Conservation (phyloP, 2,888 invertebrate genomes). For the Dryadula phaetusa region DNA sequence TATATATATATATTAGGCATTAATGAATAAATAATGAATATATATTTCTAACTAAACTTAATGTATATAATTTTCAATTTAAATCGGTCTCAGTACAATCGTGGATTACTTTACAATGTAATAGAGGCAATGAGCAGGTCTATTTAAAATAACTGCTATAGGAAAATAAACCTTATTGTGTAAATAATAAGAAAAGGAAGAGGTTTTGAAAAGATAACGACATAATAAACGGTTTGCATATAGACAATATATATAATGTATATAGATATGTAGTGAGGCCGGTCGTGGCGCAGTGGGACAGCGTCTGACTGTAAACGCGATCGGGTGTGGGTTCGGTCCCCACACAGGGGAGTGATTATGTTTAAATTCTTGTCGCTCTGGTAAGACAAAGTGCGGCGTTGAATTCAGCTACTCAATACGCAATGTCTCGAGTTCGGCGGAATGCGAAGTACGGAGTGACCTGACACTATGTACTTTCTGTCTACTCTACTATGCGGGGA, state of each 20-base stretch:
- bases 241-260: neutral
- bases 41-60: neutral
- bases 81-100: conserved; percentile 34
- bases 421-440: no score
- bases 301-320: no score
- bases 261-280: no score
- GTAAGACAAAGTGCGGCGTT: no score
- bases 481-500: no score
- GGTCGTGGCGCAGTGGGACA: no score
- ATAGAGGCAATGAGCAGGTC: conserved; percentile 21
- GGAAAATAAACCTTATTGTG: neutral
- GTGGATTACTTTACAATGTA: conserved; percentile 33
- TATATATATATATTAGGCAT: no score
- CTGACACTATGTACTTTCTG: no score
- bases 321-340: no score
- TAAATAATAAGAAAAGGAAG: neutral
- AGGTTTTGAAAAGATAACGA: neutral
- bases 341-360: no score
- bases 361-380: no score
- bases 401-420: neutral
- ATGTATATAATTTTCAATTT: conserved; percentile 50
- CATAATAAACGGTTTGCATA: neutral
- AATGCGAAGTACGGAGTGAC: no score
- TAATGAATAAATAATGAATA: neutral
- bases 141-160: neutral